These are phyloP conservation scores for Hyposoter didymator DNA, from an alignment of 2,888 invertebrate species.

Conservation along the genomic window DNA sequence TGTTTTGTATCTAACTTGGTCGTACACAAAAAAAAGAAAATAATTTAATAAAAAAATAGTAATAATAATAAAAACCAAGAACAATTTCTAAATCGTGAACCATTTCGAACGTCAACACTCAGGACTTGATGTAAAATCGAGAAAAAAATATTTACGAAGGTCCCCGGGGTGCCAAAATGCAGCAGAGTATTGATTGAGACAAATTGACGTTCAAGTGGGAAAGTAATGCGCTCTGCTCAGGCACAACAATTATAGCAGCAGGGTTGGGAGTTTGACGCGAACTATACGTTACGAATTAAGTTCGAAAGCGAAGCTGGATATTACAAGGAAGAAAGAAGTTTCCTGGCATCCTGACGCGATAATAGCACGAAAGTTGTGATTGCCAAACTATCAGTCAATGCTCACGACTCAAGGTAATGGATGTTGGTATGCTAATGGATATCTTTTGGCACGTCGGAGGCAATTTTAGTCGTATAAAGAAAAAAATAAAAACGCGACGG, in stretches of 20 bases:
- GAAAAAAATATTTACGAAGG: conserved; percentile 52
- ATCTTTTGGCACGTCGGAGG: conserved; percentile 76
- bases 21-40: no score
- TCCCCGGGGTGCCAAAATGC: background rate
- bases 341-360: conserved; percentile 8
- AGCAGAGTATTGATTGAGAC: conserved; percentile 24
- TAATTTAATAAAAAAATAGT: no score
- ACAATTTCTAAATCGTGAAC: background rate
- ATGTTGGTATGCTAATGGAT: background rate
- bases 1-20: no score
- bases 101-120: conserved; percentile 14
- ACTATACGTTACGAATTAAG: conserved; percentile 44
- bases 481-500: background rate
- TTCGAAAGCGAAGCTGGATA: background rate
- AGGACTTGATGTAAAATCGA: conserved; percentile 30
- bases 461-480: conserved; percentile 58
- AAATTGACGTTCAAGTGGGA: conserved; percentile 49
- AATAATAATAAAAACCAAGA: background rate
- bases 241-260: conserved; percentile 3
- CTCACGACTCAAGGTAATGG: background rate
- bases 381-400: conserved; percentile 74
- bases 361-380: conserved; percentile 31
- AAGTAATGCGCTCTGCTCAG: conserved; percentile 16
- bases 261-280: conserved; percentile 67
- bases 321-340: conserved; percentile 18